These are phyloP conservation scores for Psettodes erumei DNA, from an alignment of 2,113 vertebrate species.

Conservation along the genomic window DNA sequence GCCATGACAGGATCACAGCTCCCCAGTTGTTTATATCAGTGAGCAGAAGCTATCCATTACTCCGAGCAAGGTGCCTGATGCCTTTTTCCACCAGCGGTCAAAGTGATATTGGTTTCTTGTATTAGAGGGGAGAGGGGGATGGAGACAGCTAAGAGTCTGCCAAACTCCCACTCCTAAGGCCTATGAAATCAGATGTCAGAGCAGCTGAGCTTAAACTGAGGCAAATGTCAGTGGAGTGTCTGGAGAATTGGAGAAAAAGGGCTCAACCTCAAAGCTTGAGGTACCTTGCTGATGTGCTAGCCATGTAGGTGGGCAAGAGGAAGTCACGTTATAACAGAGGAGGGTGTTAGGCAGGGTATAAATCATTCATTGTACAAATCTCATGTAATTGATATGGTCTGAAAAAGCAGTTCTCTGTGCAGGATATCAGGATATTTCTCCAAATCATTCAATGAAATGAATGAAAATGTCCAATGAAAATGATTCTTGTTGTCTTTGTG, in stretches of 20 bases:
- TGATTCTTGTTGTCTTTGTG: no score
- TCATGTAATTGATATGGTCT: not conserved
- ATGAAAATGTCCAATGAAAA: no score
- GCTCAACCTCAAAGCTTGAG: slow-evolving; percentile 15
- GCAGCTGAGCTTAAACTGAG: slow-evolving; percentile 50
- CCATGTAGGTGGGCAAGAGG: not conserved
- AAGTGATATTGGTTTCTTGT: slow-evolving; percentile 75
- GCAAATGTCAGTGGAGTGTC: slow-evolving; percentile 15
- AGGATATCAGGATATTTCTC: not conserved
- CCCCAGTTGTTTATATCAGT: slow-evolving; percentile 70
- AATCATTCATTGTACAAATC: not conserved
- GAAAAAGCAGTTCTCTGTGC: not conserved
- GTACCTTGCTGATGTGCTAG: slow-evolving; percentile 3
- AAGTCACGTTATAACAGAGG: not conserved
- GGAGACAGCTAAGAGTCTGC: slow-evolving; percentile 47
- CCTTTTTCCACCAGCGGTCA: slow-evolving; percentile 65
- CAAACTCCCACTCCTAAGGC: slow-evolving; percentile 53
- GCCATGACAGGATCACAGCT: slow-evolving; percentile 68
- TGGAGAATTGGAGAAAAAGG: slow-evolving; percentile 17
- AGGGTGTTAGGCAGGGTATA: not conserved
- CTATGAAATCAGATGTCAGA: slow-evolving; percentile 65
- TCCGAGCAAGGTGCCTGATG: slow-evolving; percentile 69
- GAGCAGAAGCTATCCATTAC: slow-evolving; percentile 76
- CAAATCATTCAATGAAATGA: not conserved
- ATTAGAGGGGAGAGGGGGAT: slow-evolving; percentile 51